Conservation (phyloP, 2,888 invertebrate genomes). For the Pseudococcus longispinus region DNA sequence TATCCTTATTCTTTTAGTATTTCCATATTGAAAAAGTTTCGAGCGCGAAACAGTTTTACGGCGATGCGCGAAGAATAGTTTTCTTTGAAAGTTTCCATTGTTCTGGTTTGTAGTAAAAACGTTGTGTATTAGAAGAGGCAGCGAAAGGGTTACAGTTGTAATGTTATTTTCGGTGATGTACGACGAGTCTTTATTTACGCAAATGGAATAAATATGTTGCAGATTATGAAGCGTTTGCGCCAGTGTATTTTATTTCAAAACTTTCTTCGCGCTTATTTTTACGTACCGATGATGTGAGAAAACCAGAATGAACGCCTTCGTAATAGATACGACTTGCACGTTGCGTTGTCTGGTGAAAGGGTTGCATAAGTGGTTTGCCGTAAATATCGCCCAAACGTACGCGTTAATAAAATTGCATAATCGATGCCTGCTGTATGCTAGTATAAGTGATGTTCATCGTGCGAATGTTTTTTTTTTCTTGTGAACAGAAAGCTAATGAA, state of each 20-base stretch:
- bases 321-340: not conserved
- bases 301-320: not conserved
- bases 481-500: no score
- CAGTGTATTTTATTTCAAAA: not conserved
- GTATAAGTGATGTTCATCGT: no score
- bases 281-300: not conserved
- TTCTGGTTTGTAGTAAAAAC: not conserved
- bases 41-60: not conserved
- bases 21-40: conserved; percentile 12
- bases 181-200: conserved; percentile 13
- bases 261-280: not conserved
- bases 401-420: conserved; percentile 23
- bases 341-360: not conserved
- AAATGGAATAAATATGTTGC: conserved; percentile 22
- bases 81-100: conserved; percentile 6
- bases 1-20: not conserved
- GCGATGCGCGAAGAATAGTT: not conserved
- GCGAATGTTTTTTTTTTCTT: no score
- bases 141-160: not conserved
- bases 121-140: not conserved
- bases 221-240: conserved; percentile 13
- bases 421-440: no score
- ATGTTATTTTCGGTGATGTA: conserved; percentile 21
- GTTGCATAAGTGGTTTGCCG: conserved; percentile 20
- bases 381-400: not conserved